Evolutionary conservation across 2,888 invertebrate genomes (phyloP), one percentile per base, ranked within the genome.

Genomic region (Caenorhabditis japonica): DNA sequence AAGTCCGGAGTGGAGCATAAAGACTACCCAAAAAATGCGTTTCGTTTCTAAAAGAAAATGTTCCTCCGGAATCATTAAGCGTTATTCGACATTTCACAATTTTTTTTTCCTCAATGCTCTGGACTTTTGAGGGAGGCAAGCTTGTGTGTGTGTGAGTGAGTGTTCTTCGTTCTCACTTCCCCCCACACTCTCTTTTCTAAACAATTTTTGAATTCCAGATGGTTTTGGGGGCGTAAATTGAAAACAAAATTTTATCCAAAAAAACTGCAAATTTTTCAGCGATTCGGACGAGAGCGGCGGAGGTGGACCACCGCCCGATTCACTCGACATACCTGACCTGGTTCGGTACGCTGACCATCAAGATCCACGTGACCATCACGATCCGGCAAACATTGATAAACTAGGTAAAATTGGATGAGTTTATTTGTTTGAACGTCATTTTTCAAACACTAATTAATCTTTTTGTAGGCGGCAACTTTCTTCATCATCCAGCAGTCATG

Each of bases 401-500:
- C 19, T 72, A 19, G 64, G 72, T 72, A 23, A 47, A 62, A 25
- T 13, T 10, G 13, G 7, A 3, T 5, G 23, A 44, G 17, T 25
- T 4, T 7, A 39, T 19, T 39, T 39, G 25, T 15, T 17, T 33
- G 21, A 51, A 33, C 5, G 15, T 33, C 33, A 5, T 8, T 51
- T 8, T 34, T 15, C 21, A 30, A 30, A 19, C 33, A 4, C 19
- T 56, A 19, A 19, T 43, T 17, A 17, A 8, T 30, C n/a, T 25
- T 4, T 30, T 69, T 66, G 2, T 38, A 72, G 73, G 73, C 21
- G 55, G 66, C 21, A 56, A 55, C 43, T 55, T 80, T 58, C 62
- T 80, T 47, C 71, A 75, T 41, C 72, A 81, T 70, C 80, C 78
- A 39, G 71, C 74, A 58, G 75, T 76, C 49, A 81, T 81, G 81